Evolutionary conservation across 2,888 invertebrate genomes (phyloP).

Genomic region (Chrysolina americana): DNA sequence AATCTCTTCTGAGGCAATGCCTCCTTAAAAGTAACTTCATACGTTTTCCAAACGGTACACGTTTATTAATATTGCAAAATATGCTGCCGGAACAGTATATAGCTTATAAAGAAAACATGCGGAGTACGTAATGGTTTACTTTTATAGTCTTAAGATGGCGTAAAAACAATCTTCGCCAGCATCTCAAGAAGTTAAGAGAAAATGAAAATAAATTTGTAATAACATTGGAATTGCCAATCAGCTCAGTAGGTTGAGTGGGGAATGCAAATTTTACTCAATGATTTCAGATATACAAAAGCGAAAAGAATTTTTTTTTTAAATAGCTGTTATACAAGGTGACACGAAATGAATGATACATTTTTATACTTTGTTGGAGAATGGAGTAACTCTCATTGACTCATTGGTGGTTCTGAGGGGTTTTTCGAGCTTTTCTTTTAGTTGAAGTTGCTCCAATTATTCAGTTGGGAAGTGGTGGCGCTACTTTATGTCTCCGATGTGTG

Average conservation of each 20-base stretch:
- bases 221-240: not conserved
- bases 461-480: too few species aligned
- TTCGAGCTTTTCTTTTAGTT: too few species aligned
- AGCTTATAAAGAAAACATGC: conserved; percentile 7
- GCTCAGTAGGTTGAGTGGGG: not conserved
- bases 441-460: too few species aligned
- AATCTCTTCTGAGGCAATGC: not conserved
- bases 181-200: not conserved
- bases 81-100: not conserved
- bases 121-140: conserved; percentile 23
- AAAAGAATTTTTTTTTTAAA: too few species aligned
- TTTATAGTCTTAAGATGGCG: not conserved
- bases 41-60: not conserved
- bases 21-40: not conserved
- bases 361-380: too few species aligned
- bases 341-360: too few species aligned
- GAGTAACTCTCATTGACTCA: too few species aligned
- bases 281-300: too few species aligned
- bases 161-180: conserved; percentile 2
- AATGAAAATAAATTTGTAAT: not conserved
- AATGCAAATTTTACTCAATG: too few species aligned
- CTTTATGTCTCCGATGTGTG: too few species aligned
- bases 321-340: too few species aligned
- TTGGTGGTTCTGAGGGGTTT: too few species aligned
- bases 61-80: not conserved